These are phyloP conservation scores for Phthorimaea operculella DNA, from an alignment of 1,140 invertebrate species.

Conservation along the genomic window DNA sequence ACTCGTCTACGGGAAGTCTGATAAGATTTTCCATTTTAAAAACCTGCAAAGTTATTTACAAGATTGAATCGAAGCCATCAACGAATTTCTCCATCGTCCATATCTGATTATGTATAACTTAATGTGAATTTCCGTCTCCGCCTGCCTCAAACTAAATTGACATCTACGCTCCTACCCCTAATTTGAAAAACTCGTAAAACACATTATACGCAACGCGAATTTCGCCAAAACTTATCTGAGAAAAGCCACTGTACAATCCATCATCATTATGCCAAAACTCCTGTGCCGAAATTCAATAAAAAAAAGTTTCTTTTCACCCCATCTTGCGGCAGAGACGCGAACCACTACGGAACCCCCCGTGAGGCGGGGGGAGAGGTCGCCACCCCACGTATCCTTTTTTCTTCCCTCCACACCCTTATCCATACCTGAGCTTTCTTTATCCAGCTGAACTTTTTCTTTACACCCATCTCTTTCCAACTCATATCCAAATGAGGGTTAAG, in stretches of 20 bases:
- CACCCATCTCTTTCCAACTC: conserved; percentile 43
- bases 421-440: conserved; percentile 66
- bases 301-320: conserved; percentile 57
- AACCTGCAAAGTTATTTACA: too few species aligned
- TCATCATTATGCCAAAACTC: conserved; percentile 65
- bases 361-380: conserved; percentile 33
- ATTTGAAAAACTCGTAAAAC: conserved; percentile 54
- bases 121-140: conserved; percentile 14
- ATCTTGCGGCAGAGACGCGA: conserved; percentile 50
- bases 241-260: conserved; percentile 60
- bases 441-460: conserved; percentile 58
- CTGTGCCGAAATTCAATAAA: conserved; percentile 61
- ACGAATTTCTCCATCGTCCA: too few species aligned
- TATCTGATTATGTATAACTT: conserved; percentile 4
- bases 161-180: conserved; percentile 31
- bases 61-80: too few species aligned
- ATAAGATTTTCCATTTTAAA: too few species aligned
- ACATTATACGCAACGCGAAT: conserved; percentile 55
- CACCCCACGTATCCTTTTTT: conserved; percentile 64
- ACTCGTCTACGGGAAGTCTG: too few species aligned
- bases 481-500: conserved; percentile 9
- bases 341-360: conserved; percentile 27
- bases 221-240: conserved; percentile 60
- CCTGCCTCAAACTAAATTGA: conserved; percentile 26
- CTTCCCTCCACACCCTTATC: conserved; percentile 63